Conservation (phyloP, 2,888 invertebrate species). For the Eubasilissa splendida region DNA sequence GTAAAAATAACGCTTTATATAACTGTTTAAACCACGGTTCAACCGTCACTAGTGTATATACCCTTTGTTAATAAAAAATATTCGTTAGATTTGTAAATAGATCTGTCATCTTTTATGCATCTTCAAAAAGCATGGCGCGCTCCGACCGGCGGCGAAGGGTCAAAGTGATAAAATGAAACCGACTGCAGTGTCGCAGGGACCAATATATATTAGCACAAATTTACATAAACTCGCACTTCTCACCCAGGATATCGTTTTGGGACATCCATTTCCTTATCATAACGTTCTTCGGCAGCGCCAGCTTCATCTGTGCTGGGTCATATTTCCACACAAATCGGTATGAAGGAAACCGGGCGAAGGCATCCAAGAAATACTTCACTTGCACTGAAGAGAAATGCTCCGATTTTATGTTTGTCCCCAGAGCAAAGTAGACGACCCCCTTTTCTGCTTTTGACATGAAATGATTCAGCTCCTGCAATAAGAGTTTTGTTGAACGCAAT, state of each 20-base stretch:
- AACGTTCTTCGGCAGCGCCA: conserved; percentile 63
- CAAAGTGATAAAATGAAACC: neutral
- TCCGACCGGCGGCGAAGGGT: neutral
- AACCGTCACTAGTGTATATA: neutral
- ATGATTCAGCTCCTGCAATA: conserved; percentile 48
- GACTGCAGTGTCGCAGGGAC: conserved; percentile 10
- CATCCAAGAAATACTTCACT: conserved; percentile 52
- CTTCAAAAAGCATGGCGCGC: neutral
- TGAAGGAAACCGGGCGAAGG: conserved; percentile 51
- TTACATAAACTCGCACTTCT: conserved; percentile 48
- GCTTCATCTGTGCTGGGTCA: conserved; percentile 50
- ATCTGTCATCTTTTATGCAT: neutral
- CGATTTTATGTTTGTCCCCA: conserved; percentile 56
- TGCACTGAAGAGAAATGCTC: conserved; percentile 51
- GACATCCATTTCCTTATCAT: conserved; percentile 68
- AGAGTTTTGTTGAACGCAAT: neutral
- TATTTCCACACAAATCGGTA: conserved; percentile 56
- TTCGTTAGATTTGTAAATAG: neutral
- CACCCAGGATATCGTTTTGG: conserved; percentile 67
- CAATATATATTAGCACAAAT: conserved; percentile 46
- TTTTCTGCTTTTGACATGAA: conserved; percentile 47
- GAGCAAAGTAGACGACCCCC: conserved; percentile 54
- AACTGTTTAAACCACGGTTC: too few relatives aligned
- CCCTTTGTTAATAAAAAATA: neutral
- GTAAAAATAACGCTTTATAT: too few relatives aligned